These are phyloP conservation scores for Hybognathus amarus DNA, from an alignment of 2,797 vertebrate genomes.

Conservation along the genomic window DNA sequence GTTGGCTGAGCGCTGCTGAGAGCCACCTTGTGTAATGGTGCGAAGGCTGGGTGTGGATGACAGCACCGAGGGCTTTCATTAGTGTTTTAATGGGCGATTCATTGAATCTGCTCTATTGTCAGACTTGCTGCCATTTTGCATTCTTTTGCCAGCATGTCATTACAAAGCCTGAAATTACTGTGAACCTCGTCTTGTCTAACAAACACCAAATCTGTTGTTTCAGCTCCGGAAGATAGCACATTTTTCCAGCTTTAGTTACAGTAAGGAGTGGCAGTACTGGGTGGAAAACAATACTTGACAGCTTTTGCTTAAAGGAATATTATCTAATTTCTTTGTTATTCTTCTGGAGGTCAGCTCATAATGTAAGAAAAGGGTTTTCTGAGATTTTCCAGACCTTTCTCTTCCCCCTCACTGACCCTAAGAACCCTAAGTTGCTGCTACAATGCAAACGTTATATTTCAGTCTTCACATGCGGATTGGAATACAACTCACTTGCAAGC, in stretches of 20 bases:
- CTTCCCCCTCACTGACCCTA: not conserved
- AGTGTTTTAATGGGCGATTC: constrained; percentile 27
- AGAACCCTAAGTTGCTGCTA: not conserved
- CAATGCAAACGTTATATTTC: not conserved
- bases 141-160: constrained; percentile 71
- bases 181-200: constrained; percentile 50
- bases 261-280: not conserved
- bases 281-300: constrained; percentile 2
- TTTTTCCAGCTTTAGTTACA: constrained; percentile 59
- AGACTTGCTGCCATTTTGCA: constrained; percentile 68
- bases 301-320: not conserved
- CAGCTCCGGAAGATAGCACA: constrained; percentile 63
- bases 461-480: not conserved
- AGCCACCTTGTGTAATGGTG: constrained; percentile 50
- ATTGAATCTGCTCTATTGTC: constrained; percentile 45
- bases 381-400: not conserved
- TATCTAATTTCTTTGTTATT: not conserved
- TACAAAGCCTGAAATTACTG: constrained; percentile 71
- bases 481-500: not conserved
- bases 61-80: constrained; percentile 26
- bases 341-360: not conserved
- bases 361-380: not conserved
- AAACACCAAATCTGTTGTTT: constrained; percentile 44
- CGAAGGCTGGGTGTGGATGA: constrained; percentile 34
- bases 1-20: constrained; percentile 34